Base-by-base conservation (phyloP, 2,888 invertebrate genomes). In the Drosophila parthenogenetica region DNA sequence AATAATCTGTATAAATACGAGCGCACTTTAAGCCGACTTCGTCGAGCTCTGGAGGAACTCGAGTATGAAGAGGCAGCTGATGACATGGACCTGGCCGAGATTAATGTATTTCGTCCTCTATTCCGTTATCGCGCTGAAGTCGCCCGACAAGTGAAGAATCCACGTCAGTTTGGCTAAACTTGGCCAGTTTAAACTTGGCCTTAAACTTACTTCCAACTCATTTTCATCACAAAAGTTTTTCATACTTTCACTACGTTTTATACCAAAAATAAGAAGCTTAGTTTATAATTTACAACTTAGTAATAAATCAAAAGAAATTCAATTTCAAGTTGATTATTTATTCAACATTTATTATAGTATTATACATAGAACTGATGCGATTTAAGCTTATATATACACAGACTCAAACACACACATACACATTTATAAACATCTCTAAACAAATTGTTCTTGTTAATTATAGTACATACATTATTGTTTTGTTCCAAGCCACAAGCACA, bases 21-120 rank as follows among this genome's bases (percentile, higher is more conserved):
- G 29, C 57, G 60, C 17, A 73, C 73, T 22, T 39, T 84, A 19
- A 61, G 45, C 49, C 68, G 85, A 49, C 16, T 87, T 8, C 65
- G 78, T 2, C 82, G 89, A 13, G 80, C 87, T 1, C 51, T 81
- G 16, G 63, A 60, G 7, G 73, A 82, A 22, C 58, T 82, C 39
- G 79, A 63, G 1, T 85, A 85, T 57, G 79, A 81, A 14, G 88
- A 87, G 16, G 73, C 74, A 32, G 74, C 62, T 2, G 89, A 89
- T 62, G 90, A 91, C 60, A 71, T 92, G 89, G 90, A 92, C 54
- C 51, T 92, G 25, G 91, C 92, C 0, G 91, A 92, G 70, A 84
- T 92, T 0, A 91, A 92, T 71, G 80, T 92, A 0, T 92, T 92
- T 70, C 85, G 92, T 3, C 91, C 91, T 13, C 73, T 92, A 0